These are phyloP conservation scores for Pseudopodoces humilis DNA, from an alignment of 2,113 vertebrate genomes.

Conservation along the genomic window DNA sequence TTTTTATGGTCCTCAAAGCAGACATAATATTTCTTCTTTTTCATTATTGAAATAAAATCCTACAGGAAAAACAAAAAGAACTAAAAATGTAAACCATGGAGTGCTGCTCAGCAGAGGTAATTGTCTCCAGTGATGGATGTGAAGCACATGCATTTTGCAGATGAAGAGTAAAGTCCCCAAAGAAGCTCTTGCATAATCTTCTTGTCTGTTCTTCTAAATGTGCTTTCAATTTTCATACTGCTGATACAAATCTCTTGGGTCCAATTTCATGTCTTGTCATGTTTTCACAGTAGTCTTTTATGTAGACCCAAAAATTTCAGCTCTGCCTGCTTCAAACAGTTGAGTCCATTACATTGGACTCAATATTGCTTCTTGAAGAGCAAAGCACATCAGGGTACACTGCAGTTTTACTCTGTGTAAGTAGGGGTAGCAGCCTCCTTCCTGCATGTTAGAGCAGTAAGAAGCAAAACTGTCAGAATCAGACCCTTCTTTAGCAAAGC, in stretches of 20 bases:
- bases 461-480: neutral
- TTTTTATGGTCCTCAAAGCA: neutral
- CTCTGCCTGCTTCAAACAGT: constrained; percentile 10
- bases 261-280: constrained; percentile 26
- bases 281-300: constrained; percentile 38
- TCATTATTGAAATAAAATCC: constrained; percentile 21
- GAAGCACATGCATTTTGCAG: constrained; percentile 38
- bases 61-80: constrained; percentile 16
- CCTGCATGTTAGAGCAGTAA: neutral
- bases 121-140: constrained; percentile 29
- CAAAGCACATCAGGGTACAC: neutral
- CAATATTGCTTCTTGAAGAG: neutral
- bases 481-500: neutral
- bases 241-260: constrained; percentile 26
- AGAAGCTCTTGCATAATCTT: neutral
- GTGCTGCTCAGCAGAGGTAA: constrained; percentile 1
- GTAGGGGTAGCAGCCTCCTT: neutral
- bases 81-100: constrained; percentile 5
- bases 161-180: neutral
- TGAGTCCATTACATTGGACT: neutral
- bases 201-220: constrained; percentile 9
- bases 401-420: neutral
- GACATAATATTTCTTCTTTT: neutral
- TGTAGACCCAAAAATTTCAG: constrained; percentile 5
- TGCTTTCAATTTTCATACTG: constrained; percentile 39